phyloP scores from a whole-genome alignment of 1,140 invertebrate genomes.

The Drosophila burlai region DNA sequence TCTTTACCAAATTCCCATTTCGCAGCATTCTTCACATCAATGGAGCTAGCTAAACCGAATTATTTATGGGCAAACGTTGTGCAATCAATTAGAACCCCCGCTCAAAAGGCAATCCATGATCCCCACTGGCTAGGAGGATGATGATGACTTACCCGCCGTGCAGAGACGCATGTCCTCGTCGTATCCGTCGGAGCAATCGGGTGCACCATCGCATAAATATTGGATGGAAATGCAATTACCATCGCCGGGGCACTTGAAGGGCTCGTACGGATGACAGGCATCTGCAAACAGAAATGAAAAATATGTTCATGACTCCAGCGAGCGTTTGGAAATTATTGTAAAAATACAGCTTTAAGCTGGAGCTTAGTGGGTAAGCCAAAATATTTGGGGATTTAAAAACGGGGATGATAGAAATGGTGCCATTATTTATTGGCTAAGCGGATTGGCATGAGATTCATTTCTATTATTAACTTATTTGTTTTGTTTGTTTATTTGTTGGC shows the following conservation, averaged over 20 bases:
- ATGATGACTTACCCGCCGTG: constrained; percentile 91
- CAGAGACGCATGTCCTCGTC: constrained; percentile 95
- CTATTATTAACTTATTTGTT: constrained; percentile 15
- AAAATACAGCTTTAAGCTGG: constrained; percentile 23
- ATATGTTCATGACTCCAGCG: neutral
- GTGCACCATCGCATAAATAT: constrained; percentile 96
- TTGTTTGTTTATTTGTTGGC: constrained; percentile 6
- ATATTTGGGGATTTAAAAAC: constrained; percentile 4
- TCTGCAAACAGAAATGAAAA: constrained; percentile 82
- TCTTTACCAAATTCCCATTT: constrained; percentile 1
- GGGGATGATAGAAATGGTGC: neutral
- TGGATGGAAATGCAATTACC: constrained; percentile 97
- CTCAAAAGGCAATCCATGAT: constrained; percentile 10
- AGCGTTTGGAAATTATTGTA: constrained; percentile 7
- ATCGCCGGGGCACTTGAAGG: constrained; percentile 97
- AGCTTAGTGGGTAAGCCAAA: neutral
- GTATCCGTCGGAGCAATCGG: constrained; percentile 95
- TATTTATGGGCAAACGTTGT: constrained; percentile 31
- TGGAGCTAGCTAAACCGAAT: constrained; percentile 17
- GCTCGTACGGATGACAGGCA: constrained; percentile 94
- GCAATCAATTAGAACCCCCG: constrained; percentile 41
- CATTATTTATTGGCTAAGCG: constrained; percentile 24
- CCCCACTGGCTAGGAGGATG: neutral
- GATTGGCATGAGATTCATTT: constrained; percentile 33
- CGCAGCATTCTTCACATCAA: neutral